These are phyloP conservation scores for Euspilapteryx auroguttella DNA, from an alignment of 2,888 invertebrate species.

Conservation along the genomic window DNA sequence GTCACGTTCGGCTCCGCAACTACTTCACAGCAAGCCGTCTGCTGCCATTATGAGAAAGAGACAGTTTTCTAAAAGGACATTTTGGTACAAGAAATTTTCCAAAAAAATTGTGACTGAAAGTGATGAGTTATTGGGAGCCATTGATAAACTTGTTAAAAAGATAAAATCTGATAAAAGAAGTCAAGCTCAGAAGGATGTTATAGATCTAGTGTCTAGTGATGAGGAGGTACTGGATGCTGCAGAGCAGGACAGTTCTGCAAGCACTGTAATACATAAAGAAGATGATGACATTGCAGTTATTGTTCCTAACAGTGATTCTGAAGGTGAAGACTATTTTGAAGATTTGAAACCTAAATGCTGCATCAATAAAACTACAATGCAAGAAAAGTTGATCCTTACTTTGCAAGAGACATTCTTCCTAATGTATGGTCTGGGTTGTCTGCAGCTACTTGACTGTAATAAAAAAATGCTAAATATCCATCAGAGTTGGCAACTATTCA, in stretches of 20 bases:
- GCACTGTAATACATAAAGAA: slow-evolving; percentile 13
- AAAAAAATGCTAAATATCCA: slow-evolving; percentile 48
- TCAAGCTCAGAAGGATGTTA: slow-evolving; percentile 26
- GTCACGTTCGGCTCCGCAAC: slow-evolving; percentile 59
- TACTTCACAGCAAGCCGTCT: slow-evolving; percentile 25
- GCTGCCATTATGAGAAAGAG: slow-evolving; percentile 60
- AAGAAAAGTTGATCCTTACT: slow-evolving; percentile 68
- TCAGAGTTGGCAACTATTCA: slow-evolving; percentile 63
- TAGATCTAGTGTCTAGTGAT: slow-evolving; percentile 49
- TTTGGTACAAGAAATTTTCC: slow-evolving; percentile 50
- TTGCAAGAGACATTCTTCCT: slow-evolving; percentile 81
- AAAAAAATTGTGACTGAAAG: slow-evolving; percentile 14
- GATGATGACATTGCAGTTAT: slow-evolving; percentile 52
- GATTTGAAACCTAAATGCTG: slow-evolving; percentile 63
- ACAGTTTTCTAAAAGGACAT: slow-evolving; percentile 61
- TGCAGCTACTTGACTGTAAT: slow-evolving; percentile 61
- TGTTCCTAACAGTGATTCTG: slow-evolving; percentile 67
- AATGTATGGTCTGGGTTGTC: slow-evolving; percentile 65
- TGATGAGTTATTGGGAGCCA: slow-evolving; percentile 25
- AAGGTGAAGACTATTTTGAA: slow-evolving; percentile 64
- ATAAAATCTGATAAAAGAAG: slow-evolving; percentile 23
- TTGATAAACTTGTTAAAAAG: slow-evolving; percentile 24
- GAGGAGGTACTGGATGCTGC: slow-evolving; percentile 16
- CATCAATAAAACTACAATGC: slow-evolving; percentile 57
- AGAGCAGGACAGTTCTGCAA: slow-evolving; percentile 14